Evolutionary conservation across 2,113 vertebrate species (phyloP), one percentile per base, ranked within the genome.

Genomic region (Myrmecobius fasciatus): DNA sequence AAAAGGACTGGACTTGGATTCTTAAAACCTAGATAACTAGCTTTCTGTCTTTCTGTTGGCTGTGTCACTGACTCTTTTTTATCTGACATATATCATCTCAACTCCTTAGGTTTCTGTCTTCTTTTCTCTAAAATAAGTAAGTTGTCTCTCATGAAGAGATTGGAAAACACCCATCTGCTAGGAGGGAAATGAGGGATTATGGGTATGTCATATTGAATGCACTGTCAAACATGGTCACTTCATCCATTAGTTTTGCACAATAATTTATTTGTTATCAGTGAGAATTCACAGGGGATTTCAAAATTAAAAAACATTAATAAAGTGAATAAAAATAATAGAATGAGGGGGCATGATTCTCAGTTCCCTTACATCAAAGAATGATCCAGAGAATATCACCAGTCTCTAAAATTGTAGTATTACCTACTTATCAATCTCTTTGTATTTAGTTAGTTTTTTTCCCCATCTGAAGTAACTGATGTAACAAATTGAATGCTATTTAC

Each of bases 401-500:
- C 36, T 83, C 20, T 83, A 43, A 75, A 83, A 83, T 43, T 83
- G n/a, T 20, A 83, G n/a, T 2, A 43, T 43, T 83, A 20, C 24
- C n/a, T n/a, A 20, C 60, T 52, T 51, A 60, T 31, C 49, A 47
- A 89, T 67, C 90, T 54, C 31, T 20, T n/a, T 52, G 36, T 31
- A 75, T 94, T 95, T n/a, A 43, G n/a, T 94, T 94, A 75, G 52
- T 56, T 94, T 93, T 52, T 75, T 51, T 91, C 89, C 11, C 91
- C 52, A 75, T 95, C 90, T 94, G 83, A 43, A 91, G 94, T 93
- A 91, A 89, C 90, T 56, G 89, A 92, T 54, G 89, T 0, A 89
- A 52, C 94, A 95, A 26, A 92, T 10, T 94, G 94, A 90, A 92
- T 90, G 92, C 54, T 92, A 92, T 3, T 94, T 95, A 60, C 51